A percentile compares a stretch with the other conserved stretches of the same genome.
Conservation (phyloP, 37 sponge, comb jelly and placozoan species). For the Hormiphora californensis region DNA sequence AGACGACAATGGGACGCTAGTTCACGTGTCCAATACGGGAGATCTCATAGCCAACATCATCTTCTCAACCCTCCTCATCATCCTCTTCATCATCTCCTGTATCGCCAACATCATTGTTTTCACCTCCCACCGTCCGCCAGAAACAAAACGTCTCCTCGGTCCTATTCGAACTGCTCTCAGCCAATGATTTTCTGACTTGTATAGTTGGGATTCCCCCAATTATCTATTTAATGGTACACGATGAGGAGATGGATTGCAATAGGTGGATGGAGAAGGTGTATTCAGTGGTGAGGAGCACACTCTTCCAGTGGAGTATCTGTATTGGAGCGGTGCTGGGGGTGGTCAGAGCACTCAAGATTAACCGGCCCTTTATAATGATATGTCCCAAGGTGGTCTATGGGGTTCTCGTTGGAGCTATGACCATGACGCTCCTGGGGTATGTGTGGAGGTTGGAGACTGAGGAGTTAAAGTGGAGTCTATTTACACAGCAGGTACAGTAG, state of each 20-base stretch:
- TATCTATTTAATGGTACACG: not conserved
- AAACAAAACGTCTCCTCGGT: constrained; percentile 28
- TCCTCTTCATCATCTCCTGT: too few species aligned
- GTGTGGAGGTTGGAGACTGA: too few species aligned
- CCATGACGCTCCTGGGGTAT: too few species aligned
- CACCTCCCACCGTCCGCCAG: too few species aligned
- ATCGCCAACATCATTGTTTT: too few species aligned
- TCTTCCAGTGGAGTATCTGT: not conserved
- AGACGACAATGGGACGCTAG: too few species aligned
- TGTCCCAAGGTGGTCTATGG: too few species aligned
- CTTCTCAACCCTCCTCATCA: not conserved
- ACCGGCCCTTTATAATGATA: constrained; percentile 1
- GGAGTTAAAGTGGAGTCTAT: too few species aligned
- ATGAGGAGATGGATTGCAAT: not conserved
- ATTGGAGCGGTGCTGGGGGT: constrained; percentile 34
- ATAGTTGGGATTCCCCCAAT: not conserved
- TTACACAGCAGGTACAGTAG: too few species aligned
- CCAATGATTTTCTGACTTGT: constrained; percentile 7
- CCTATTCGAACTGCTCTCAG: not conserved
- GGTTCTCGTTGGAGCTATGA: too few species aligned
- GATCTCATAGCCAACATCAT: not conserved
- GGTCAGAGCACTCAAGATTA: not conserved
- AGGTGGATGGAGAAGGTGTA: not conserved
- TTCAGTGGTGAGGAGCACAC: not conserved
- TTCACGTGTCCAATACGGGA: not conserved